These are phyloP conservation scores for Hemicordylus capensis DNA, from an alignment of 2,113 vertebrate species.

Conservation along the genomic window DNA sequence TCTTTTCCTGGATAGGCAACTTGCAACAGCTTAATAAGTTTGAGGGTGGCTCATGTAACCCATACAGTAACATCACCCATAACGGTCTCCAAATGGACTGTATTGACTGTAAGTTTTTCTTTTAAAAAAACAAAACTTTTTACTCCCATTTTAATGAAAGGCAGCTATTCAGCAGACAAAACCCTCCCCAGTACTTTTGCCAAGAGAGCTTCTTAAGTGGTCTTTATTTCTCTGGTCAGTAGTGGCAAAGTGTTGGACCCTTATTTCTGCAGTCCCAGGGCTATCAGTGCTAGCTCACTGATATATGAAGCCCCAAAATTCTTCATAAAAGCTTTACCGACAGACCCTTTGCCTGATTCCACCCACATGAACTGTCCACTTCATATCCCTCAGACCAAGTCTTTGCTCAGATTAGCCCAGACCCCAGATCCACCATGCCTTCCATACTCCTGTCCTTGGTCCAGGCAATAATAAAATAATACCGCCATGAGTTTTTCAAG, in stretches of 20 bases:
- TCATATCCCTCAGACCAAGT: background rate
- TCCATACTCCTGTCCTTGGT: background rate
- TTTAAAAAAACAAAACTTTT: too few relatives aligned
- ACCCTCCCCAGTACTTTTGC: background rate
- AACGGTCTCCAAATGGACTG: background rate
- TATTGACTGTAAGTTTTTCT: background rate
- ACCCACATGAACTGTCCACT: background rate
- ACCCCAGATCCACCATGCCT: background rate
- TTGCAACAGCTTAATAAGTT: background rate
- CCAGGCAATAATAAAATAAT: background rate
- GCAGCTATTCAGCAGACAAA: background rate
- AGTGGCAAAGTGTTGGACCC: too few relatives aligned
- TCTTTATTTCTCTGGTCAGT: too few relatives aligned
- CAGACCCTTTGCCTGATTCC: background rate
- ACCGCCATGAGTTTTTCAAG: too few relatives aligned
- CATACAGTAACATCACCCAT: background rate
- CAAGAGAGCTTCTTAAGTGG: background rate
- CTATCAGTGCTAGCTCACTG: too few relatives aligned
- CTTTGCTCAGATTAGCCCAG: background rate
- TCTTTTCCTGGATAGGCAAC: background rate
- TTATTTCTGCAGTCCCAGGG: too few relatives aligned
- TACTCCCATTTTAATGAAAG: background rate
- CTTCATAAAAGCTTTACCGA: too few relatives aligned
- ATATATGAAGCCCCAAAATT: background rate
- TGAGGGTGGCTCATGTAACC: background rate